Evolutionary conservation across 2,888 invertebrate genomes (phyloP).

Genomic region (Rotaria socialis): DNA sequence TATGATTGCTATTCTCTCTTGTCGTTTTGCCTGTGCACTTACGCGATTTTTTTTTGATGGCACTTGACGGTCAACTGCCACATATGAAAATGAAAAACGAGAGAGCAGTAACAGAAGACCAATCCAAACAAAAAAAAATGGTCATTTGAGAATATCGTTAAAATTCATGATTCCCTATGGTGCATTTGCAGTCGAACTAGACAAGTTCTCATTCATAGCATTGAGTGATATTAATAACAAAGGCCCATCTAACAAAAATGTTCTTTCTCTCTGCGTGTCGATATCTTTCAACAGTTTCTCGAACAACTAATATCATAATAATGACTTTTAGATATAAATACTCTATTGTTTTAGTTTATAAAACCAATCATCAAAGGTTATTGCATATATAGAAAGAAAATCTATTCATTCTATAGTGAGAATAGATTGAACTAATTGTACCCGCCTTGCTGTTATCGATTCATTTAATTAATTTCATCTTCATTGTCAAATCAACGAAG

Average conservation of each 20-base stretch:
- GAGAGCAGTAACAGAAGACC: not conserved
- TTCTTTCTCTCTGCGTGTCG: no score
- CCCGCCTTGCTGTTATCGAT: not conserved
- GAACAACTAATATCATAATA: not conserved
- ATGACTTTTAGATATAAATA: not conserved
- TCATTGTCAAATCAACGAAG: not conserved
- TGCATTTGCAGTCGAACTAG: not conserved
- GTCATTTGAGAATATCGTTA: not conserved
- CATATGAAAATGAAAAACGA: not conserved
- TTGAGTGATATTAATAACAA: not conserved
- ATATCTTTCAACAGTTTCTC: not conserved
- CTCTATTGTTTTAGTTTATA: not conserved
- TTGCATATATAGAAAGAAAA: not conserved
- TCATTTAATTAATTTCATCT: constrained; percentile 22
- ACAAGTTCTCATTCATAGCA: not conserved
- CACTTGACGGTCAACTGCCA: not conserved
- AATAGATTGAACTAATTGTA: not conserved
- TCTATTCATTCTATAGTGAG: not conserved
- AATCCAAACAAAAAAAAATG: not conserved
- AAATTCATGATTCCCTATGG: not conserved
- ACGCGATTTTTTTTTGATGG: not conserved
- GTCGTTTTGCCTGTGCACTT: not conserved
- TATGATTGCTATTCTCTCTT: not conserved
- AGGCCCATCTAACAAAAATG: not conserved
- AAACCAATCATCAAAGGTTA: constrained; percentile 5